Conservation (phyloP, 1,140 invertebrate genomes). For the Grapholita molesta region DNA sequence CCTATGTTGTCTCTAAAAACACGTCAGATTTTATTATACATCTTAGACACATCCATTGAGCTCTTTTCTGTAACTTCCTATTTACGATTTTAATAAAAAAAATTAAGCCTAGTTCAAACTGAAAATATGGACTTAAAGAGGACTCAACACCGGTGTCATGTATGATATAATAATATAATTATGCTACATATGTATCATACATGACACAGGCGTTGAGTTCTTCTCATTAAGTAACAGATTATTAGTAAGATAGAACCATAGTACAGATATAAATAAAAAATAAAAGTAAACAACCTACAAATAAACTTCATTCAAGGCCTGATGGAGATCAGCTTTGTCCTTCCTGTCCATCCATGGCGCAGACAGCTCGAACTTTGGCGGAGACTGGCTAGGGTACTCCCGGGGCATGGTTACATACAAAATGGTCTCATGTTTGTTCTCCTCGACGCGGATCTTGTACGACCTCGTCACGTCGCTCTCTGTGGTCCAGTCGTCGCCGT, state of each 20-base stretch:
- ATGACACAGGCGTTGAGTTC: too few relatives aligned
- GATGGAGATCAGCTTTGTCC: conserved; percentile 78
- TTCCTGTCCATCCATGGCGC: conserved; percentile 83
- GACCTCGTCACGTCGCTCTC: conserved; percentile 79
- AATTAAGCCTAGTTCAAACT: too few relatives aligned
- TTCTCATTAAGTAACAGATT: too few relatives aligned
- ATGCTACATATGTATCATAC: too few relatives aligned
- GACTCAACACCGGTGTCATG: too few relatives aligned
- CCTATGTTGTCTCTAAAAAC: conserved; percentile 83
- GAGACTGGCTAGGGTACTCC: conserved; percentile 82
- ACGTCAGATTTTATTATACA: too few relatives aligned
- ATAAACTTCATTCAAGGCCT: conserved; percentile 82
- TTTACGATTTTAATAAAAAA: too few relatives aligned
- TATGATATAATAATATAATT: too few relatives aligned
- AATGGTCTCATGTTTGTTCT: conserved; percentile 72
- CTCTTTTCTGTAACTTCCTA: too few relatives aligned
- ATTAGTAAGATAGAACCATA: too few relatives aligned
- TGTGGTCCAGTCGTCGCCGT: conserved; percentile 83
- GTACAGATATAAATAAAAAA: background rate
- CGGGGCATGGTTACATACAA: conserved; percentile 80
- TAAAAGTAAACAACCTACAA: conserved; percentile 76
- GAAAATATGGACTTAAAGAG: too few relatives aligned
- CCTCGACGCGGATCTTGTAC: conserved; percentile 79
- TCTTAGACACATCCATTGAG: too few relatives aligned
- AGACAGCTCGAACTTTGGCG: conserved; percentile 85